Evolutionary conservation across 2,113 vertebrate genomes (phyloP), one percentile per base, ranked within the genome.

Genomic region (Diadophis punctatus): DNA sequence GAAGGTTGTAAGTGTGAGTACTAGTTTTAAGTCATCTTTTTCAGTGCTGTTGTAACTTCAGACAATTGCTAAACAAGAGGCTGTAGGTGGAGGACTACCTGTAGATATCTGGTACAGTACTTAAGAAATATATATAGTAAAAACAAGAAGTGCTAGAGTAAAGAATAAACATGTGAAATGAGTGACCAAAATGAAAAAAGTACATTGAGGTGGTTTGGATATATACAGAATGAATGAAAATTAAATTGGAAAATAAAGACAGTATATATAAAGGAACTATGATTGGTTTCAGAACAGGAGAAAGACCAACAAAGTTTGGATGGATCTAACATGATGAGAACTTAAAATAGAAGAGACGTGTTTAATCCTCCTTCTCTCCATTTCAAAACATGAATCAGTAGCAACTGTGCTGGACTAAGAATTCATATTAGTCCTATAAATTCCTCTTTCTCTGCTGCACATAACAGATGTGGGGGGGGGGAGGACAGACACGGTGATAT

Each of bases 351-450:
- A 5, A 80, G 18, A 80, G 7, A 80, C 0, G 18, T 80, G 7
- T n/a, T n/a, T 68, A 68, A 68, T 43, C 89, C 91, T 95, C 92
- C 92, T 95, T 86, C 90, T 95, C 89, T 95, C 49, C 39, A 74
- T 86, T 43, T 86, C 53, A 48, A 91, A 86, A 86, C 39, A 86
- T 53, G 34, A 94, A 90, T 56, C n/a, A 86, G 55, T 58, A 84
- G 89, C 91, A 91, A 16, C 86, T 93, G 92, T 92, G 94, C 92
- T 91, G 96, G 96, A 96, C 94, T 93, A 96, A 94, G 95, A 94
- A 93, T 95, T 94, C 95, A 93, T 91, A 93, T 94, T 94, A 90
- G 90, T 93, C 95, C 92, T 95, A 92, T 92, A 95, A 93, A 91
- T 93, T 93, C 92, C 94, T 94, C 94, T 86, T 63, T 60, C 8